Percentiles rank a stretch among this genome's conserved stretches.
Conservation (phyloP, 2,888 invertebrate genomes). For the Blomia tropicalis region DNA sequence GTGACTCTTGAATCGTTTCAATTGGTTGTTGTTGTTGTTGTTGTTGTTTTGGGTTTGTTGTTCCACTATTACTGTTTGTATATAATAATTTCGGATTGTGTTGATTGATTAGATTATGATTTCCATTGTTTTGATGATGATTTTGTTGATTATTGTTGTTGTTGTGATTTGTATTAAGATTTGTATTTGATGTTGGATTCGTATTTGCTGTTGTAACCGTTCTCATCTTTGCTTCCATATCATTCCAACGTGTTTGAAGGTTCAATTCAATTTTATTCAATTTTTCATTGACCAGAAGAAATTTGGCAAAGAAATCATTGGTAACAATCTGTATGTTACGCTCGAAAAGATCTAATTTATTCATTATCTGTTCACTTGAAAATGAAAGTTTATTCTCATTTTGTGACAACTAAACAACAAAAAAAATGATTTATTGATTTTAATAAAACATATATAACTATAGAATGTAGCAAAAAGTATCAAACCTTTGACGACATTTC, state of each 20-base stretch:
- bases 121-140: too few species aligned
- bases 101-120: too few species aligned
- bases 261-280: constrained; percentile 5
- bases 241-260: constrained; percentile 3
- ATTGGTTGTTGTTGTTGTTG: too few species aligned
- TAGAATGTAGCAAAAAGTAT: background rate
- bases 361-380: constrained; percentile 1
- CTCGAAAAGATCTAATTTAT: constrained; percentile 9
- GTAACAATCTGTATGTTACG: constrained; percentile 1
- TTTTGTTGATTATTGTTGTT: too few species aligned
- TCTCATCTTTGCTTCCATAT: background rate
- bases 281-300: constrained; percentile 12
- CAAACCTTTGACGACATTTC: constrained; percentile 5
- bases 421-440: too few species aligned
- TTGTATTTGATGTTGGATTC: background rate
- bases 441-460: too few species aligned
- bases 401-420: constrained; percentile 4
- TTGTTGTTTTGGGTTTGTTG: too few species aligned
- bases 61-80: too few species aligned
- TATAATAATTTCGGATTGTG: too few species aligned
- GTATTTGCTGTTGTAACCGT: background rate
- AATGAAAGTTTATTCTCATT: constrained; percentile 4
- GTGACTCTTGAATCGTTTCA: too few species aligned
- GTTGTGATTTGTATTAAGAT: too few species aligned
- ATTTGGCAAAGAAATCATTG: constrained; percentile 11